A percentile compares a stretch with the other conserved stretches of the same genome.
These are phyloP conservation scores for Sepioteuthis lessoniana DNA, from an alignment of 2,888 invertebrate species.

Conservation along the genomic window DNA sequence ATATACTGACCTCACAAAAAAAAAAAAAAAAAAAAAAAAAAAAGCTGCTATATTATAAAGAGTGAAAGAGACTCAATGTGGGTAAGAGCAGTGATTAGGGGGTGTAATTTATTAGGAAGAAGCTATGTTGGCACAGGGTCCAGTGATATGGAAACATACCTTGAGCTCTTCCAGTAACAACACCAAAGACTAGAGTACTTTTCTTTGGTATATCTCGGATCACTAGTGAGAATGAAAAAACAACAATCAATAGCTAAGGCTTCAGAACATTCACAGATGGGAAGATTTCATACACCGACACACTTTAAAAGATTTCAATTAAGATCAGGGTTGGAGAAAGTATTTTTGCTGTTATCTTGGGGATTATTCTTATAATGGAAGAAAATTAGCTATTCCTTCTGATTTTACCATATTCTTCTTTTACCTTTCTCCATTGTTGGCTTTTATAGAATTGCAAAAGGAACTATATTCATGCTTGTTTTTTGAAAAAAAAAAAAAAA, in stretches of 20 bases:
- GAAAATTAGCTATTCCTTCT: neutral
- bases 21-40: no score
- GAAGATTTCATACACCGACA: neutral
- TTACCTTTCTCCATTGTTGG: neutral
- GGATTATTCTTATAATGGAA: neutral
- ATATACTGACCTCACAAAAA: no score
- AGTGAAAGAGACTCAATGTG: neutral
- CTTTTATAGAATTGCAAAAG: no score
- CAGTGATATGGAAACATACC: conserved; percentile 42
- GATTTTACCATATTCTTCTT: neutral
- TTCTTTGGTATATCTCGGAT: conserved; percentile 6
- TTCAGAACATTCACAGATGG: neutral
- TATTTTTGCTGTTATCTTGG: neutral
- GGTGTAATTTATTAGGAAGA: neutral
- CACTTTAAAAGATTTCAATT: neutral
- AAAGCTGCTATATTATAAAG: neutral
- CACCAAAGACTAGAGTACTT: conserved; percentile 23
- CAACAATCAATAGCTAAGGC: neutral
- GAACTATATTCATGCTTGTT: no score
- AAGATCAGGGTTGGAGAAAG: neutral
- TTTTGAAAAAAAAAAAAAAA: no score
- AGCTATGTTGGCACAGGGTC: neutral
- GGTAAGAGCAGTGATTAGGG: neutral
- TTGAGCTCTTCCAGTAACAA: conserved; percentile 40
- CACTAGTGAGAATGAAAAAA: conserved; percentile 33